A percentile compares a stretch with the other conserved stretches of the same genome.
Conservation (phyloP, 2,113 vertebrate species). For the Colistium nudipinnis region DNA sequence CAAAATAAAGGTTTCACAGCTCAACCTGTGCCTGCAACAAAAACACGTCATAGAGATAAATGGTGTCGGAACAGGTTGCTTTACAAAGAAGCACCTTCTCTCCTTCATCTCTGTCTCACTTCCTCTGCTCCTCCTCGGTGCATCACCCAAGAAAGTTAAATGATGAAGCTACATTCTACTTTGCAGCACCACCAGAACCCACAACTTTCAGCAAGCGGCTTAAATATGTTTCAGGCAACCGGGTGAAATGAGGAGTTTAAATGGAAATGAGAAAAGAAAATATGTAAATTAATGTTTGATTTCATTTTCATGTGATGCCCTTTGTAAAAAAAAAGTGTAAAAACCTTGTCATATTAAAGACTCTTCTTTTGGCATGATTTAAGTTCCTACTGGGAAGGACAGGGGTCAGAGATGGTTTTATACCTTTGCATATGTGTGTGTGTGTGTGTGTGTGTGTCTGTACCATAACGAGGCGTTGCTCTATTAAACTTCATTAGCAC, state of each 20-base stretch:
- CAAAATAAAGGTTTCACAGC: background rate
- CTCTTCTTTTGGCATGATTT: too few species aligned
- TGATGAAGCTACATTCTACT: background rate
- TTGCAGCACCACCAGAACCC: background rate
- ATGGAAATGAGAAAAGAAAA: too few species aligned
- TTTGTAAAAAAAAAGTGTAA: too few species aligned
- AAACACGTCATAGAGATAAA: constrained; percentile 23
- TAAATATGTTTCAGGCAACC: background rate
- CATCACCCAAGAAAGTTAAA: background rate
- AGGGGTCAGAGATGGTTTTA: too few species aligned
- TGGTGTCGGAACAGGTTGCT: background rate
- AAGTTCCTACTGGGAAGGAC: too few species aligned
- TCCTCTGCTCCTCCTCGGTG: background rate
- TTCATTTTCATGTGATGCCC: too few species aligned
- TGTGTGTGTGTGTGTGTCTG: too few species aligned
- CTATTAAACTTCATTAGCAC: too few species aligned
- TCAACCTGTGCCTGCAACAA: constrained; percentile 4
- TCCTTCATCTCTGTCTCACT: background rate
- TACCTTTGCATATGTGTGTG: too few species aligned
- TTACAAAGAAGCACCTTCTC: constrained; percentile 13
- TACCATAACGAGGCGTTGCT: too few species aligned
- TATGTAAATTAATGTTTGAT: too few species aligned
- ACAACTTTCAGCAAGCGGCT: background rate
- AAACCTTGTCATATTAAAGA: too few species aligned
- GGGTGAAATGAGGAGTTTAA: constrained; percentile 2